Percentiles rank a stretch among this genome's conserved stretches.
phyloP scores from a whole-genome alignment of 1,140 invertebrate genomes.

The Eurosta solidaginis region DNA sequence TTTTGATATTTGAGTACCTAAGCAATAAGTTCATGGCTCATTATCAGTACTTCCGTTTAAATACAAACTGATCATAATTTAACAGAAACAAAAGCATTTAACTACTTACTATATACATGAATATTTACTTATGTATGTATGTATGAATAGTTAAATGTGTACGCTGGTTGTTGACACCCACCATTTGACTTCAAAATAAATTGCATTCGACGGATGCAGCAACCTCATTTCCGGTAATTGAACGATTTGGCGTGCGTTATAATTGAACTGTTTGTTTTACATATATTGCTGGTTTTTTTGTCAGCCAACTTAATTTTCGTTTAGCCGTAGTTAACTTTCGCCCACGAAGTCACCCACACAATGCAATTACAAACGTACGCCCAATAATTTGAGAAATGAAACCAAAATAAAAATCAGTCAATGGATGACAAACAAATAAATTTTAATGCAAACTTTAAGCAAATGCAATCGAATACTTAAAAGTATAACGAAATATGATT shows the following conservation, averaged over 20 bases:
- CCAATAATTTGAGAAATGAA: neutral
- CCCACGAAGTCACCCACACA: neutral
- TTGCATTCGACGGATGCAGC: constrained; percentile 5
- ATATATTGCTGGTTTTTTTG: too few species aligned
- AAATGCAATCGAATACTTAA: too few species aligned
- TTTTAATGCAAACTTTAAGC: neutral
- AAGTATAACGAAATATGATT: too few species aligned
- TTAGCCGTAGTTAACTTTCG: neutral
- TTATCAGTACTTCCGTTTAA: too few species aligned
- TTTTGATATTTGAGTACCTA: too few species aligned
- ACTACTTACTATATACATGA: neutral
- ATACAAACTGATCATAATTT: too few species aligned
- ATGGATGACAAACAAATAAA: neutral
- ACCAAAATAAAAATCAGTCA: neutral
- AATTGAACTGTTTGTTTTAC: neutral
- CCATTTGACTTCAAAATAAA: constrained; percentile 12
- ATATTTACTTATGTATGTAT: too few species aligned
- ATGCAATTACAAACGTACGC: neutral
- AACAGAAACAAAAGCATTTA: too few species aligned
- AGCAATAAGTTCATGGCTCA: too few species aligned
- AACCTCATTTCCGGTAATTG: constrained; percentile 11
- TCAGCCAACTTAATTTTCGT: neutral
- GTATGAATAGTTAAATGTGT: neutral
- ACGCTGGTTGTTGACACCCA: neutral
- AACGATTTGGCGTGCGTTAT: neutral